Conservation (phyloP, 2,888 invertebrate species). For the Leptopterna dolabrata region DNA sequence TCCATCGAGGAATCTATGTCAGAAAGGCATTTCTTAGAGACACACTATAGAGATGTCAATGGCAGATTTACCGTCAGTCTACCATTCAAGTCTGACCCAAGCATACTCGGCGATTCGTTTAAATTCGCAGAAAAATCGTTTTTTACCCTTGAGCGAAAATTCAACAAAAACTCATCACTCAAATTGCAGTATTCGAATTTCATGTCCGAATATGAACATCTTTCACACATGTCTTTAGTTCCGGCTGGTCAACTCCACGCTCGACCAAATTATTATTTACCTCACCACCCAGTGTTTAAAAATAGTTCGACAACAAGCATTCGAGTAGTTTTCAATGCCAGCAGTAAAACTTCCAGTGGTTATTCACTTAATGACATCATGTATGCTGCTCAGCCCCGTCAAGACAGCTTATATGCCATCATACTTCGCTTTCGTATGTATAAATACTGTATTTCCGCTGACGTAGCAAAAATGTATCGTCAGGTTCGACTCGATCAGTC, state of each 20-base stretch:
- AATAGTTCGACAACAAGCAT: not conserved
- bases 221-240: not conserved
- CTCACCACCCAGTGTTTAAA: not conserved
- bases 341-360: not conserved
- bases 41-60: no score
- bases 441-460: not conserved
- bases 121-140: not conserved
- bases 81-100: not conserved
- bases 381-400: not conserved
- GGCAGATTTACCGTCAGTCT: no score
- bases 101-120: not conserved
- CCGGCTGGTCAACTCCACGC: not conserved
- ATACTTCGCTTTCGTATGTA: not conserved
- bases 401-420: not conserved
- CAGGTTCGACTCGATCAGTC: not conserved
- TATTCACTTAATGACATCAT: not conserved
- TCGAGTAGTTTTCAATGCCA: not conserved
- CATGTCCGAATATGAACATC: not conserved
- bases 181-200: not conserved
- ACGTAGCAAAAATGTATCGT: not conserved
- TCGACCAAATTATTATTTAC: not conserved
- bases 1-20: no score
- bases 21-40: no score
- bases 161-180: not conserved
- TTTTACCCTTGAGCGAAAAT: not conserved